Evolutionary conservation across 2,888 invertebrate genomes (phyloP).

Genomic region (Oxytorus armatus): DNA sequence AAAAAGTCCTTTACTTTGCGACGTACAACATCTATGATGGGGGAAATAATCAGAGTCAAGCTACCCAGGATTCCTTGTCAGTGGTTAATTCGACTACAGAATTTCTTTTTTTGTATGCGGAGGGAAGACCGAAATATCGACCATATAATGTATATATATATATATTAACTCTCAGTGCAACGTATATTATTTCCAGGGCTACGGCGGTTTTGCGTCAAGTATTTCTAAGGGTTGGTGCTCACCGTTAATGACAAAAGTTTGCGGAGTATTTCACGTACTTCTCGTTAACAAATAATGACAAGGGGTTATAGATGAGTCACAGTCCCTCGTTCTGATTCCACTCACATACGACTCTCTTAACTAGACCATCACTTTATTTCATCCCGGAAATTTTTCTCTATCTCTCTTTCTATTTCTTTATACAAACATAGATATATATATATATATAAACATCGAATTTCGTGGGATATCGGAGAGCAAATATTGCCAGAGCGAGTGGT

Average conservation of each 20-base stretch:
- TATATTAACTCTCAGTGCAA: slow-evolving; percentile 10
- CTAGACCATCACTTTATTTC: neutral
- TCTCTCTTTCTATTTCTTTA: slow-evolving; percentile 3
- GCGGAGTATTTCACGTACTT: slow-evolving; percentile 17
- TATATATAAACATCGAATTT: slow-evolving; percentile 23
- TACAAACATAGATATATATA: neutral
- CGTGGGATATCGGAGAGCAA: slow-evolving; percentile 29
- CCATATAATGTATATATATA: neutral
- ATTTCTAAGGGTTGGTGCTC: slow-evolving; percentile 14
- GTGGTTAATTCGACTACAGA: too few species aligned
- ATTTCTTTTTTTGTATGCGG: neutral
- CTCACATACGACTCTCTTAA: slow-evolving; percentile 12
- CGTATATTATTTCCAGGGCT: slow-evolving; percentile 24
- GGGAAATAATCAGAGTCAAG: too few species aligned
- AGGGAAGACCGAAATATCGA: neutral
- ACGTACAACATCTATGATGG: too few species aligned
- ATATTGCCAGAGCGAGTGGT: slow-evolving; percentile 27
- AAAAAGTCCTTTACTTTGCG: too few species aligned
- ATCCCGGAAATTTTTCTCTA: slow-evolving; percentile 1
- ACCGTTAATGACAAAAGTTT: slow-evolving; percentile 63
- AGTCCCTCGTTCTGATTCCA: slow-evolving; percentile 33
- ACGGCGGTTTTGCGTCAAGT: slow-evolving; percentile 28
- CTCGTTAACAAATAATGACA: slow-evolving; percentile 54
- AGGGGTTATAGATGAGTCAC: slow-evolving; percentile 27
- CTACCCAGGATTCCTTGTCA: too few species aligned